Evolutionary conservation across 92 coral and sea anemone species (phyloP), one percentile per base, ranked within the genome.

Genomic region (Epizoanthus fatuus): DNA sequence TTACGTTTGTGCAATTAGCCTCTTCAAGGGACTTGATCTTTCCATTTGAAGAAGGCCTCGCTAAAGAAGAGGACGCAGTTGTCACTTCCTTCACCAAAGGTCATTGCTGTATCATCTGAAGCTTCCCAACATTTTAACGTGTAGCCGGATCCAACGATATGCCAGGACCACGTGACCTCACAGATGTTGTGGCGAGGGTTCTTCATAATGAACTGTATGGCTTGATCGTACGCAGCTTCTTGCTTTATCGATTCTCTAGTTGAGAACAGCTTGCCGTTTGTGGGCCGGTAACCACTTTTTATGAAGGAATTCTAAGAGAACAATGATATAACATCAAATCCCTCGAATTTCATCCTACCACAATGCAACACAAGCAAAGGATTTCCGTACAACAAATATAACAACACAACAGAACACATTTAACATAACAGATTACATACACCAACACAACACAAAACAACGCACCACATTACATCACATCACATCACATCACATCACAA

Each of bases 181-280:
- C 89, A 86, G 42, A 78, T 71, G 69, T 83, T 75, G 72, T 76
- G 52, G 51, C 89, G 69, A 75, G 89, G 89, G 15, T 86, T 77
- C 29, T 32, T 56, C 74, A 78, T 66, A n/a, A 86, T 76, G n/a
- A 65, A 65, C 37, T 84, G 71, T 2, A 20, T 19, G 35, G 88
- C 88, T 56, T 42, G 37, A 5, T 14, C 16, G 45, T 84, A 84
- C 12, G 88, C 88, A 0, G 38, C 49, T 84, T 44, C 64, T 14
- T 29, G 88, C 25, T 42, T 62, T 40, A 76, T 52, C 3, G 51
- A 44, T 63, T 60, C 58, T 3, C 5, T 66, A 25, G 38, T n/a
- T 56, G 67, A 60, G 37, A 86, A 13, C 45, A 49, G 68, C 2
- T 57, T 57, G 39, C 68, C 77, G 69, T 75, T 65, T 66, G 15